Percentiles rank a stretch among this genome's conserved stretches.
These are phyloP conservation scores for Clarias platycephalus DNA, from an alignment of 2,797 vertebrate species.

Conservation along the genomic window DNA sequence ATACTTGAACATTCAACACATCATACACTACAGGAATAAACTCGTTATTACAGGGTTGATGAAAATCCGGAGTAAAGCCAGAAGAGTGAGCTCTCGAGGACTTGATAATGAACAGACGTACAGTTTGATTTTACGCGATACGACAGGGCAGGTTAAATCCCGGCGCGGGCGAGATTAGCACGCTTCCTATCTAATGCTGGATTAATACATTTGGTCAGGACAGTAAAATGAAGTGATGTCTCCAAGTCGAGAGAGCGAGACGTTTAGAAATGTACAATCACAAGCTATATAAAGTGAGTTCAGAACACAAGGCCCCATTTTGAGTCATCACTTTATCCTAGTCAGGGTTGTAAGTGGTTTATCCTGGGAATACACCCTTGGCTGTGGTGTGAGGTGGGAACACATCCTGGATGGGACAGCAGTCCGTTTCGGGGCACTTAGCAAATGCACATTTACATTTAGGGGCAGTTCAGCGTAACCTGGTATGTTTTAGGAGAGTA, in stretches of 20 bases:
- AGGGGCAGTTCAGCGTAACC: background rate
- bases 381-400: background rate
- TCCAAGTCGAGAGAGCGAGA: background rate
- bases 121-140: background rate
- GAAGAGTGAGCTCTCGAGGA: background rate
- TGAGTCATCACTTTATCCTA: background rate
- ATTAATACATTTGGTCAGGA: slow-evolving; percentile 64
- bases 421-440: background rate
- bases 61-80: slow-evolving; percentile 66
- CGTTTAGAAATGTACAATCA: slow-evolving; percentile 70
- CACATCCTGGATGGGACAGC: background rate
- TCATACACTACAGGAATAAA: slow-evolving; percentile 63
- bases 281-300: slow-evolving; percentile 74
- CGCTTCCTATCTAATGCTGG: slow-evolving; percentile 16
- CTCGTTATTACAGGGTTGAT: slow-evolving; percentile 63
- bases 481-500: background rate
- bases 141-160: background rate
- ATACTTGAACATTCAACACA: slow-evolving; percentile 58
- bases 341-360: background rate
- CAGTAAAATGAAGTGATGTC: slow-evolving; percentile 45
- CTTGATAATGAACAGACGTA: background rate
- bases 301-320: slow-evolving; percentile 52
- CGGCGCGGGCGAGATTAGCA: slow-evolving; percentile 31
- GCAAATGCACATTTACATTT: background rate
- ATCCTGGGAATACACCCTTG: background rate